These are phyloP conservation scores for Salvelinus sp. DNA, from an alignment of 2,113 vertebrate genomes.

Conservation along the genomic window DNA sequence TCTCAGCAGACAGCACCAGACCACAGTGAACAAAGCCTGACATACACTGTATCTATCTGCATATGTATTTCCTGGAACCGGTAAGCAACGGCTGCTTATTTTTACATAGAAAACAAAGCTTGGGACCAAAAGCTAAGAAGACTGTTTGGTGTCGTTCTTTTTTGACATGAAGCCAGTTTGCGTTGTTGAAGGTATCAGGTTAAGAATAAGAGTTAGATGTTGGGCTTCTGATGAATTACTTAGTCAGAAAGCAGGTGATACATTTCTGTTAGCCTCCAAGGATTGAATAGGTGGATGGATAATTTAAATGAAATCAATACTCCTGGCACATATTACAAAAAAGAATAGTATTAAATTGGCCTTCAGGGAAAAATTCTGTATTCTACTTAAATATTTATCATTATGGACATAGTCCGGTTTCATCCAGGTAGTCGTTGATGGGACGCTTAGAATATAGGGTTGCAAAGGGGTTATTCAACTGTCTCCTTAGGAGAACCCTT, in stretches of 20 bases:
- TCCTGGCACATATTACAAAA: neutral
- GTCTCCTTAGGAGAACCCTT: no score
- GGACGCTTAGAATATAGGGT: no score
- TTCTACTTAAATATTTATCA: neutral
- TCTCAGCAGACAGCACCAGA: neutral
- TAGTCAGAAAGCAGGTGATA: neutral
- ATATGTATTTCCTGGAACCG: neutral
- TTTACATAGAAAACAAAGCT: neutral
- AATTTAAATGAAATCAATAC: neutral
- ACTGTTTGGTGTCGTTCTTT: neutral
- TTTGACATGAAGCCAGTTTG: neutral
- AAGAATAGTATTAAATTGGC: neutral
- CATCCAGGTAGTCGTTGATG: neutral
- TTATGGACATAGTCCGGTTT: neutral
- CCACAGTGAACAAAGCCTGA: neutral
- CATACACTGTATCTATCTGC: neutral
- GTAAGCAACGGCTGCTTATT: neutral
- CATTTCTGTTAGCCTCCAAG: neutral
- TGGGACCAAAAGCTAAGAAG: neutral
- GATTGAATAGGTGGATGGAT: neutral
- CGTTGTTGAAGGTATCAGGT: neutral
- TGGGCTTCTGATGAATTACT: neutral
- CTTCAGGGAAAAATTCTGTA: neutral
- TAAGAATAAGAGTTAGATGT: neutral
- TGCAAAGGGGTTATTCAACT: no score